Base-by-base conservation (phyloP, 2,113 vertebrate genomes). In the Menidia beryllina region DNA sequence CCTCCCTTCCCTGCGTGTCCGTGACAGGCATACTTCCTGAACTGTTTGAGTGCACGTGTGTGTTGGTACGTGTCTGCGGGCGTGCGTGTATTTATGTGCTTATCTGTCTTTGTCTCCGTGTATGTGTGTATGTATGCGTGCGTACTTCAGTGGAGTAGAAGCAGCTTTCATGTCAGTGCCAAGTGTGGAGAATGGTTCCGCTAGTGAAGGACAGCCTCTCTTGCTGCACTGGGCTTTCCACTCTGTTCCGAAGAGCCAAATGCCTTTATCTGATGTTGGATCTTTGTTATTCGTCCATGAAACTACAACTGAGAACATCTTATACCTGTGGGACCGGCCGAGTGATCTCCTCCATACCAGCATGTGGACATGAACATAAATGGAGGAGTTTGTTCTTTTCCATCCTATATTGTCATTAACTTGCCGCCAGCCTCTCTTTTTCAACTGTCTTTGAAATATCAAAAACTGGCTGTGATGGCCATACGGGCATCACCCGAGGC, bases 281-380 rank as follows among this genome's bases (percentile, higher is more conserved):
- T 92, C 90, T 93, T 90, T 91, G 90, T 92, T 94, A 92, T 94
- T 91, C 89, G 88, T 93, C 90, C 86, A 90, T 91, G 88, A 91
- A 93, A 91, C 81, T 89, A 91, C 91, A 91, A 92, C 88, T 92
- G 89, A 93, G 89, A 91, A 91, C 87, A 90, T 88, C 75, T 78
- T 91, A 88, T 91, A 90, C 86, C 89, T 85, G 69, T 77, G 91
- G 91, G 92, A 92, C 75, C 3, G 0, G 36, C 66, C 43, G 73
- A 90, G 81, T 90, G 89, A 91, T 90, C 83, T 87, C 74, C 65
- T 58, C 83, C 57, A 79, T 80, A 80, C 68, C 78, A 73, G 80
- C 83, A 84, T 88, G 89, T 87, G 89, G 89, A 90, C 83, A 76
- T 53, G 49, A 79, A 82, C 85, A 87, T 83, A 79, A 92, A 88